Conservation (phyloP, 2,888 invertebrate genomes). For the Gastracanthus pulcherrimus region DNA sequence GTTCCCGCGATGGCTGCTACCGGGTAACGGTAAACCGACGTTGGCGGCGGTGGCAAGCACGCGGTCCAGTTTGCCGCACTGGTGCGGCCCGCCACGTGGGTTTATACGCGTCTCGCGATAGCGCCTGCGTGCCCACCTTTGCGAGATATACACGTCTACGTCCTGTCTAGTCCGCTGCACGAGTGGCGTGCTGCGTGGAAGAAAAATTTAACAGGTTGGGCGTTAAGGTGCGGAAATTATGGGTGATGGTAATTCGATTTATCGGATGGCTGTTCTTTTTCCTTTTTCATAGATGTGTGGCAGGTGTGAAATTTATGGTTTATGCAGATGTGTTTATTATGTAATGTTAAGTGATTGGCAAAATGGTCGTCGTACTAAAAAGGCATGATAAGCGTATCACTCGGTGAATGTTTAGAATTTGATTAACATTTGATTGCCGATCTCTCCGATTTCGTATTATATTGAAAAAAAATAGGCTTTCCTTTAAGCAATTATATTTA, state of each 20-base stretch:
- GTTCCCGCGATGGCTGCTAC: background rate
- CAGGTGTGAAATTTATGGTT: background rate
- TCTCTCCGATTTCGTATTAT: too few species aligned
- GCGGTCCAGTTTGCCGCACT: slow-evolving; percentile 6
- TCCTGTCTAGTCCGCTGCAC: background rate
- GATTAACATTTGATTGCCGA: too few species aligned
- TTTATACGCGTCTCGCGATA: background rate
- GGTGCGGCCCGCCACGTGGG: background rate
- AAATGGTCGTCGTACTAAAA: too few species aligned
- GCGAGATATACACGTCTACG: background rate
- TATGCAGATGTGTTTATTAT: background rate
- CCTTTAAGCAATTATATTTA: too few species aligned
- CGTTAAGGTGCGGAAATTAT: background rate
- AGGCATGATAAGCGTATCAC: too few species aligned
- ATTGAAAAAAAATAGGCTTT: too few species aligned
- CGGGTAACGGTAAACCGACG: background rate
- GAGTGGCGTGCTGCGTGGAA: background rate
- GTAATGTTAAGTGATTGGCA: background rate
- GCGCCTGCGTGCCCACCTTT: background rate
- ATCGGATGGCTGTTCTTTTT: background rate
- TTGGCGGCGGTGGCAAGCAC: background rate
- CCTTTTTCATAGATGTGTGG: background rate
- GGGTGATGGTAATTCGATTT: background rate
- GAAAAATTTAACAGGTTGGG: slow-evolving; percentile 1
- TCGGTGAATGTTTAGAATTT: too few species aligned